These are phyloP conservation scores for Sesia bembeciformis DNA, from an alignment of 2,888 invertebrate genomes.

Conservation along the genomic window DNA sequence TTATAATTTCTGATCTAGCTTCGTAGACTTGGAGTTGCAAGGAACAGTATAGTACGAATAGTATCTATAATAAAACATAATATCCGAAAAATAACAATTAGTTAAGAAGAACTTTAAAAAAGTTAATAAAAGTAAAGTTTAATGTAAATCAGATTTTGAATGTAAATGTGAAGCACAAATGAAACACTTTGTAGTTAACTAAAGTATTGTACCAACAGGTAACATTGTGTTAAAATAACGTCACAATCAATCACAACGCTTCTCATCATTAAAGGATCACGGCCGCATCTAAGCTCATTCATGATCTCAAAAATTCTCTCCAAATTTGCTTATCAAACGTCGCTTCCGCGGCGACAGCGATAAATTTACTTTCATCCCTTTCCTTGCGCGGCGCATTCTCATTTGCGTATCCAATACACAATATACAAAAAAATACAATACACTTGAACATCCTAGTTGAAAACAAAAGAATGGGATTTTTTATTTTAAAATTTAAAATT, in stretches of 20 bases:
- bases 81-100: too few relatives aligned
- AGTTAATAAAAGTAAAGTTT: too few relatives aligned
- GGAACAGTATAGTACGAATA: too few relatives aligned
- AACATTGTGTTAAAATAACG: conserved; percentile 1
- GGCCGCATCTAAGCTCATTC: conserved; percentile 51
- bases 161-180: too few relatives aligned
- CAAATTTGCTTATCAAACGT: conserved; percentile 43
- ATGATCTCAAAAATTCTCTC: conserved; percentile 54
- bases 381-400: conserved; percentile 39
- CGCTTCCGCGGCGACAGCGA: conserved; percentile 56
- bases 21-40: too few relatives aligned
- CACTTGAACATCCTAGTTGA: not conserved
- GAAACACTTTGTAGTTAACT: too few relatives aligned
- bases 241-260: conserved; percentile 36
- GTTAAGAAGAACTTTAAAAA: too few relatives aligned
- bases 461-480: not conserved
- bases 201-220: too few relatives aligned
- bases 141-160: too few relatives aligned
- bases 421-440: conserved; percentile 1
- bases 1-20: too few relatives aligned
- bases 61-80: too few relatives aligned
- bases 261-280: conserved; percentile 49
- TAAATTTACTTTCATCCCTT: conserved; percentile 70
- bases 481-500: not conserved
- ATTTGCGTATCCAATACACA: conserved; percentile 25